Evolutionary conservation across 2,797 vertebrate genomes (phyloP), one percentile per base, ranked within the genome.

Genomic region (Mastacembelus armatus): DNA sequence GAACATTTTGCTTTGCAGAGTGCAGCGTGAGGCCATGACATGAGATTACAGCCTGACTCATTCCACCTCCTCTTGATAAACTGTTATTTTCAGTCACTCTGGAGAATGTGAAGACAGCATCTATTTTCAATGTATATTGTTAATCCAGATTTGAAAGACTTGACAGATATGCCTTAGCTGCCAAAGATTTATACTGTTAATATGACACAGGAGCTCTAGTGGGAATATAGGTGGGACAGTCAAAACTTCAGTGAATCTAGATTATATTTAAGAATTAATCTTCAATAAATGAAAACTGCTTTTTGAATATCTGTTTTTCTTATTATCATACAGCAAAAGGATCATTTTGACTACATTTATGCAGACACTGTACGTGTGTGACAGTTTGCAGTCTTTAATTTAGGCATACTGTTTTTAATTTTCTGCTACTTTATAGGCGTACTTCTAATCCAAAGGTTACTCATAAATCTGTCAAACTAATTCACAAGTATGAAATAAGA

Each of bases 21-120:
- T 55, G 57, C 9, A 38, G 42, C 2, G 18, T 33, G 19, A 70
- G 11, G 52, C 40, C 45, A 27, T 12, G 0, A 43, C 69, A 5
- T 2, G 21, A 69, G 50, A 43, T 18, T 51, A 19, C 15, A 65
- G 16, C 10, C 42, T 24, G 2, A 27, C 11, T 74, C 49, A 40
- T 47, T 52, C 74, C 55, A 67, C 26, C 48, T 62, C 38, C 43
- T 16, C 57, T 36, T 26, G 27, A 59, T 27, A 50, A 66, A 68
- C 30, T 18, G 30, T 45, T 50, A 52, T 30, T 57, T 27, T 55
- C 64, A 21, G 6, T 51, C 21, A 32, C 7, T 14, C 9, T 22
- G 14, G 29, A 35, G 12, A 51, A 29, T 35, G 10, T 39, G 15
- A 48, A 14, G 16, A 21, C 24, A 32, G 5, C 5, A 0, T 4